Percentiles rank a stretch among this genome's conserved stretches.
Evolutionary conservation across 23 tunicate species (phyloP).

Genomic region (Ciona savignyi): DNA sequence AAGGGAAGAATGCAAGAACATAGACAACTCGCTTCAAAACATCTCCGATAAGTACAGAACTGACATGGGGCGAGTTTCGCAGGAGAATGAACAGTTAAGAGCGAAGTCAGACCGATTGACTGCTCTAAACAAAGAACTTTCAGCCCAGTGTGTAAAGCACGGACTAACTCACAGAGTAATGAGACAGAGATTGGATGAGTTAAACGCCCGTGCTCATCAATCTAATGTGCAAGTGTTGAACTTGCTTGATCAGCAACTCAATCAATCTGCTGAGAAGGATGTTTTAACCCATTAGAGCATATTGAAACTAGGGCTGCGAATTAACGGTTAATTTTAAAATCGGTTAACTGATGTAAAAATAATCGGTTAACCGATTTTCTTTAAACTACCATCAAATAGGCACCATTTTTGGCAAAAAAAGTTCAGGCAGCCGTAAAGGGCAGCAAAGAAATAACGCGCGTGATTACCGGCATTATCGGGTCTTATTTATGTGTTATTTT

Average conservation of each 20-base stretch:
- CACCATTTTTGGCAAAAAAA: no score
- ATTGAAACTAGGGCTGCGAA: background rate
- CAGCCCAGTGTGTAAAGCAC: slow-evolving; percentile 75
- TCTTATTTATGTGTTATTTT: no score
- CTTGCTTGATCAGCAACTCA: slow-evolving; percentile 33
- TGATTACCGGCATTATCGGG: no score
- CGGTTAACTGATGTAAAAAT: no score
- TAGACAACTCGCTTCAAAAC: slow-evolving; percentile 23
- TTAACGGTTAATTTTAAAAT: no score
- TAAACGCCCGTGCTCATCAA: slow-evolving; percentile 39
- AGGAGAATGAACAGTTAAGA: slow-evolving; percentile 32
- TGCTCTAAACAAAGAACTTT: slow-evolving; percentile 48
- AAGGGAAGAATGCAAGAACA: slow-evolving; percentile 42
- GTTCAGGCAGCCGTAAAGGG: no score
- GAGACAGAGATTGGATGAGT: slow-evolving; percentile 38
- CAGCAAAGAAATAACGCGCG: no score
- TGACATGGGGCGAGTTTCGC: slow-evolving; percentile 48
- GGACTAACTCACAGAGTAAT: slow-evolving; percentile 70
- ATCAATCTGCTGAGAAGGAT: no score
- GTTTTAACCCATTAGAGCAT: no score
- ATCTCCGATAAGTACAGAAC: slow-evolving; percentile 46
- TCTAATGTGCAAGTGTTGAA: slow-evolving; percentile 38
- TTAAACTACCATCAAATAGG: no score
- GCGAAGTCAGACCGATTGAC: slow-evolving; percentile 18
- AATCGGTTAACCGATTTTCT: no score